phyloP scores from a whole-genome alignment of 2,888 invertebrate genomes.

The Sympetrum striolatum region DNA sequence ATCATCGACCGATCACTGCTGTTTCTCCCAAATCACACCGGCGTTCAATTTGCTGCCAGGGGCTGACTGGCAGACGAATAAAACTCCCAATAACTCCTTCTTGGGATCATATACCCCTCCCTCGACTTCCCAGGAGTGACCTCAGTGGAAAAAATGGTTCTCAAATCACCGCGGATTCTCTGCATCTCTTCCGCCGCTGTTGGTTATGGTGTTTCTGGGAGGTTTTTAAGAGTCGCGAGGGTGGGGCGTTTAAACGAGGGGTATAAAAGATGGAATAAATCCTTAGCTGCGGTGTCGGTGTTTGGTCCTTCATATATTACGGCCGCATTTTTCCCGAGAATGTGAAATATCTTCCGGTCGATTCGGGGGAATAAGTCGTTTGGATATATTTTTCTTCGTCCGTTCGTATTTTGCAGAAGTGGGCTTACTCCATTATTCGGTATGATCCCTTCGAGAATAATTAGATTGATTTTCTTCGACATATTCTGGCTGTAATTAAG shows the following conservation, averaged over 20 bases:
- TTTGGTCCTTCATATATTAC: background rate
- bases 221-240: background rate
- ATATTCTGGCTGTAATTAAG: no score
- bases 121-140: background rate
- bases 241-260: background rate
- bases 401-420: no score
- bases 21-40: constrained; percentile 9
- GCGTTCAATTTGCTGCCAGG: constrained; percentile 35
- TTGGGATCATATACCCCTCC: background rate
- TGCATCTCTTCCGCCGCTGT: background rate
- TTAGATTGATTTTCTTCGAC: no score
- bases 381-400: no score
- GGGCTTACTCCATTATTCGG: no score
- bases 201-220: background rate
- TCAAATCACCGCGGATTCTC: background rate
- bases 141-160: background rate
- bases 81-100: constrained; percentile 8
- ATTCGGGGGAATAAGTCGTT: background rate
- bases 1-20: constrained; percentile 35
- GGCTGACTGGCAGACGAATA: constrained; percentile 15
- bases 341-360: background rate
- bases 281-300: background rate
- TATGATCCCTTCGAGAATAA: no score
- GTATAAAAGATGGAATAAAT: background rate
- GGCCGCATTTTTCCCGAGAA: background rate